phyloP scores from a whole-genome alignment of 2,797 vertebrate species.

The Melanotaenia nigrans region DNA sequence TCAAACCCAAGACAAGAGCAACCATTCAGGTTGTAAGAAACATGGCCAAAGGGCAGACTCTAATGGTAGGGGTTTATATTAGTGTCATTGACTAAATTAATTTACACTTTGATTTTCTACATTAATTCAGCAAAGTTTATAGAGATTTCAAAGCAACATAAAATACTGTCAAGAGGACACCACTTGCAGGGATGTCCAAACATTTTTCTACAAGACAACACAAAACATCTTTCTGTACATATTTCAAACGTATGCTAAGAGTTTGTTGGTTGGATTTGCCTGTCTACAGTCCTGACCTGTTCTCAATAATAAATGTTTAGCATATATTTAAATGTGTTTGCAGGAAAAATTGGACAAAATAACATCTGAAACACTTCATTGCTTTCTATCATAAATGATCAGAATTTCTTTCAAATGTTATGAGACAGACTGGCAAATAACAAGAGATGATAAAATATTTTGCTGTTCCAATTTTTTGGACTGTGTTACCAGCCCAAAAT shows the following conservation, averaged over 20 bases:
- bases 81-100: background rate
- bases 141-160: background rate
- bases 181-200: too few species aligned
- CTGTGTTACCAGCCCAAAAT: too few species aligned
- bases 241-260: background rate
- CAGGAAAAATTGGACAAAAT: background rate
- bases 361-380: background rate
- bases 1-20: too few species aligned
- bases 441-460: too few species aligned
- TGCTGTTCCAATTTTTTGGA: too few species aligned
- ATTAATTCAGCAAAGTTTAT: background rate
- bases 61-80: background rate
- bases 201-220: background rate
- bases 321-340: too few species aligned
- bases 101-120: background rate
- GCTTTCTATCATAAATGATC: background rate
- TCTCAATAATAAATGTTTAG: background rate
- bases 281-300: background rate
- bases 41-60: too few species aligned
- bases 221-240: background rate
- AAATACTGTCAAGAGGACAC: background rate
- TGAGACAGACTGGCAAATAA: too few species aligned
- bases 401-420: background rate
- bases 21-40: too few species aligned
- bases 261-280: background rate